Conservation (phyloP, 1,140 invertebrate species). For the Anastrepha ludens region DNA sequence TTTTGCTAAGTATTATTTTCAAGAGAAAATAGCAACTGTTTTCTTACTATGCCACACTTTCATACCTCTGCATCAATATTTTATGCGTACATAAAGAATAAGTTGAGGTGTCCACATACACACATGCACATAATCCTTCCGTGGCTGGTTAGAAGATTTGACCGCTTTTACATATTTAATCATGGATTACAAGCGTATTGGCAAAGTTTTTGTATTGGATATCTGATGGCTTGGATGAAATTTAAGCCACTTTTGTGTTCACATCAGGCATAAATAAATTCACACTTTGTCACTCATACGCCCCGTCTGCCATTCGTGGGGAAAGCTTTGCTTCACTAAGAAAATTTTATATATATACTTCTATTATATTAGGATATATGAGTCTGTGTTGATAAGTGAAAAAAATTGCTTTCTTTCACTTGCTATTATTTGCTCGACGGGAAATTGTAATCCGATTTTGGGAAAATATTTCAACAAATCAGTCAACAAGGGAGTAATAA, state of each 20-base stretch:
- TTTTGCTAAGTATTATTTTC: neutral
- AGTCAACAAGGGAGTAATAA: neutral
- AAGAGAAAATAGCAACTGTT: neutral
- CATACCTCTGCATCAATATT: neutral
- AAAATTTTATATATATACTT: too few relatives aligned
- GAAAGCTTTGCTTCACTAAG: neutral
- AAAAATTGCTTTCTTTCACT: neutral
- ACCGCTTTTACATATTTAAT: constrained; percentile 40
- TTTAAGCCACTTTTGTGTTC: constrained; percentile 8
- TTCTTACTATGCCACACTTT: neutral
- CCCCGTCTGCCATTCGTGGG: neutral
- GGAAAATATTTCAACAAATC: neutral
- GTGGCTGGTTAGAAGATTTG: constrained; percentile 21
- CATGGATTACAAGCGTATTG: constrained; percentile 36
- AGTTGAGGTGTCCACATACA: neutral
- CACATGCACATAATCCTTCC: neutral
- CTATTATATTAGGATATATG: too few relatives aligned
- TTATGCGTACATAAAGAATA: neutral
- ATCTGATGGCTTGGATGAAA: neutral
- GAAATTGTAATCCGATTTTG: constrained; percentile 37
- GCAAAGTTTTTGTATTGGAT: constrained; percentile 10
- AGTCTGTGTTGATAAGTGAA: neutral
- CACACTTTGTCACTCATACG: constrained; percentile 16
- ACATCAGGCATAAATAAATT: neutral
- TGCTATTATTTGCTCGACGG: neutral